Evolutionary conservation across 1,140 invertebrate species (phyloP).

Genomic region (Maconellicoccus hirsutus): DNA sequence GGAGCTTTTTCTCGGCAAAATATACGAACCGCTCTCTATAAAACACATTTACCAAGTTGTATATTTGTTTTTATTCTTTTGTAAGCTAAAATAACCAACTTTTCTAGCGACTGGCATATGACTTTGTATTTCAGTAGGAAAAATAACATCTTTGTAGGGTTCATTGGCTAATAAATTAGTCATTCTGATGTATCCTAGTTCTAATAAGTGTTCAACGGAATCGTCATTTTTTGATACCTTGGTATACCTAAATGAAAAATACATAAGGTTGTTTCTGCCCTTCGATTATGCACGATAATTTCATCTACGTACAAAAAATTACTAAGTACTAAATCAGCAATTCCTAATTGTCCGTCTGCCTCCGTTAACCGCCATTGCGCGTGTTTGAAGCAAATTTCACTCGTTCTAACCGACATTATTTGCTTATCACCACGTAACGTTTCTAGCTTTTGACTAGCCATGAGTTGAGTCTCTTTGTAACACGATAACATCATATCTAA

Average conservation of each 20-base stretch:
- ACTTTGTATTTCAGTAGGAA: slow-evolving; percentile 73
- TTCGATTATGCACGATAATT: no score
- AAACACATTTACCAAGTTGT: no score
- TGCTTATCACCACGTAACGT: slow-evolving; percentile 46
- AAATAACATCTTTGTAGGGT: slow-evolving; percentile 83
- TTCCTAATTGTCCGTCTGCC: slow-evolving; percentile 91
- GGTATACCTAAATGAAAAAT: slow-evolving; percentile 54
- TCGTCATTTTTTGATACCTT: slow-evolving; percentile 95
- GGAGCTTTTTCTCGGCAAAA: slow-evolving; percentile 83
- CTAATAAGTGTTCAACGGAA: slow-evolving; percentile 90
- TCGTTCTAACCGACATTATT: slow-evolving; percentile 63
- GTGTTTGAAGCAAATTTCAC: slow-evolving; percentile 97
- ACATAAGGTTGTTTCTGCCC: not conserved
- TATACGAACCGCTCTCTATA: slow-evolving; percentile 67
- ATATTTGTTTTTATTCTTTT: not conserved
- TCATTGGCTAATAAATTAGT: slow-evolving; percentile 90
- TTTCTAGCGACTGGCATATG: slow-evolving; percentile 80
- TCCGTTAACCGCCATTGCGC: slow-evolving; percentile 97
- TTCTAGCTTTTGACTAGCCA: slow-evolving; percentile 45
- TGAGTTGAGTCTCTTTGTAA: slow-evolving; percentile 73
- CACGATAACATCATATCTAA: slow-evolving; percentile 70
- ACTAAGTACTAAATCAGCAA: slow-evolving; percentile 86
- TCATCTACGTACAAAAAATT: slow-evolving; percentile 74
- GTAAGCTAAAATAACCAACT: no score
- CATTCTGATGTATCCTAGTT: slow-evolving; percentile 93